These are phyloP conservation scores for Rhinolophus sinicus DNA, from an alignment of 2,113 vertebrate genomes.

Conservation along the genomic window DNA sequence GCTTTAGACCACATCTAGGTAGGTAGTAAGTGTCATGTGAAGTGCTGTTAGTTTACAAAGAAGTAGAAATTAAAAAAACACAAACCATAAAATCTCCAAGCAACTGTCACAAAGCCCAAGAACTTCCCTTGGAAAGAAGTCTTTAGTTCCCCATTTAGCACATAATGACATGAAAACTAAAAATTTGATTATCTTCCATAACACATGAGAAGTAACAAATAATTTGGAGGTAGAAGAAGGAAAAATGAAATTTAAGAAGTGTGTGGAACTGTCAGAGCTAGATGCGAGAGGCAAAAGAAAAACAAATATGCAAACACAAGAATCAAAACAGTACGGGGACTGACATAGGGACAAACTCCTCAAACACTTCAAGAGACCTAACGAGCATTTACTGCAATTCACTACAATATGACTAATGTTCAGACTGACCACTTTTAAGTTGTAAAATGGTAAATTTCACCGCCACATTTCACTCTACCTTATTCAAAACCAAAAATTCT, in stretches of 20 bases:
- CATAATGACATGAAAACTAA: not conserved
- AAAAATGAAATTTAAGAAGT: not conserved
- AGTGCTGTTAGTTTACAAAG: not conserved
- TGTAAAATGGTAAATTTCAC: not conserved
- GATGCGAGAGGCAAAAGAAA: not conserved
- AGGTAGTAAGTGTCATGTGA: not conserved
- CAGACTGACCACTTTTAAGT: not conserved
- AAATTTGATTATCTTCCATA: not conserved
- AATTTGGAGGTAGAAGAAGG: not conserved
- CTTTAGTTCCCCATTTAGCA: not conserved
- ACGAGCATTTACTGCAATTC: not conserved
- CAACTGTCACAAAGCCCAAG: not conserved
- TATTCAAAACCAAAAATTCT: not conserved
- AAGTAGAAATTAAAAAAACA: not conserved
- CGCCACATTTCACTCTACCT: not conserved
- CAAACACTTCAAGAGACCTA: not conserved
- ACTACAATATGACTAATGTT: not conserved
- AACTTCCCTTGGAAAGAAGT: not conserved
- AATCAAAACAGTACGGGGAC: not conserved
- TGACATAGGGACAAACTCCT: not conserved
- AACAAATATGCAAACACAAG: not conserved
- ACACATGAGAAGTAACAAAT: not conserved
- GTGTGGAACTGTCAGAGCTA: not conserved
- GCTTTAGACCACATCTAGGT: not conserved
- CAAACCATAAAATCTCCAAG: not conserved